Base-by-base conservation (phyloP, 2,797 vertebrate species). In the Sorex maritimensis region DNA sequence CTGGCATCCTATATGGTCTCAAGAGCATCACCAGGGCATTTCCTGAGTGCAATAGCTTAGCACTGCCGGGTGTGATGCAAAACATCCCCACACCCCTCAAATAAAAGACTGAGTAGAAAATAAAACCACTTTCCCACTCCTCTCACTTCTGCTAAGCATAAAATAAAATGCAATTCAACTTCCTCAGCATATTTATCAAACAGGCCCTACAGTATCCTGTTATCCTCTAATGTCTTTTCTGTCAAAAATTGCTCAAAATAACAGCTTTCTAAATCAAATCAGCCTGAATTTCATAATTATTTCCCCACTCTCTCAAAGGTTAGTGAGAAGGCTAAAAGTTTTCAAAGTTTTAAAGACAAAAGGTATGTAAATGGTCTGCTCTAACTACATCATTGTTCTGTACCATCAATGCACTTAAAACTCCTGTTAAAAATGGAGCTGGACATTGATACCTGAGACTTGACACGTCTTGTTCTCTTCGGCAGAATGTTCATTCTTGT, bases 391-490 rank as follows among this genome's bases (percentile, higher is more conserved):
- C 44, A 68, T 1, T 63, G 23, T 75, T 67, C 30, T 81, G 24
- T 49, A 58, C 19, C 61, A 19, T 77, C 2, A 61, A 68, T 55
- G 26, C 26, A 87, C 30, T 82, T 34, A 77, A 92, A 74, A 89
- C 15, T 69, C 63, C 38, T 91, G 23, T 90, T 75, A 82, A 81
- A 93, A 89, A 84, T 21, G 34, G 72, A 1, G 74, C 73, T 13
- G 17, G 67, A 93, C 79, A 81, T 19, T 26, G 46, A 81, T 98
- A 98, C 98, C 98, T 98, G 98, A 81, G 98, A 98, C 87, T 98
- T 98, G 90, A 98, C 95, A 0, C 98, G 98, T 91, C 98, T 98
- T 91, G 98, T 98, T 97, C 98, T 98, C 97, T 98, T 98, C 83
- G 98, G 97, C 75, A 98, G 94, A 74, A 97, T 96, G 0, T 97